Evolutionary conservation across 2,113 vertebrate genomes (phyloP).

Genomic region (Columbina picui): DNA sequence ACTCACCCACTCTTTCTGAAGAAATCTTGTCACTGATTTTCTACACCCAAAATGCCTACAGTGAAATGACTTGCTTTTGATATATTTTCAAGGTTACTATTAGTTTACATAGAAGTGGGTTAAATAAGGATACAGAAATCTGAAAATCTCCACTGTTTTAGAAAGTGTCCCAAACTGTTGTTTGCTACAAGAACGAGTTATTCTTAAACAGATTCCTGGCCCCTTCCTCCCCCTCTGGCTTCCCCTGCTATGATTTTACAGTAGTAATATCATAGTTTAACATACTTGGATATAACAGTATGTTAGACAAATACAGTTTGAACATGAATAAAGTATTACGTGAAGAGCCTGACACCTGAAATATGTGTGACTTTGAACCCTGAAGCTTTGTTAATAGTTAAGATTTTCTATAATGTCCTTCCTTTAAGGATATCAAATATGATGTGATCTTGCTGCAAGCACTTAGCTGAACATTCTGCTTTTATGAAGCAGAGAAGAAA

Average conservation of each 20-base stretch:
- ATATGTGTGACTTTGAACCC: background rate
- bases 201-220: background rate
- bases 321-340: background rate
- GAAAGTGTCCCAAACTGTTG: background rate
- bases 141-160: background rate
- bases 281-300: background rate
- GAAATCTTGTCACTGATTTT: background rate
- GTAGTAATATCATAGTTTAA: background rate
- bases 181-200: background rate
- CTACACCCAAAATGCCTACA: background rate
- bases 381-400: background rate
- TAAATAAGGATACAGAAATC: background rate
- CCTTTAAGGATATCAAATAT: background rate
- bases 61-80: background rate
- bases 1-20: background rate
- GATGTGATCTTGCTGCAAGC: background rate
- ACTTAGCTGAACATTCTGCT: background rate
- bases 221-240: background rate
- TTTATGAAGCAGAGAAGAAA: background rate
- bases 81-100: background rate
- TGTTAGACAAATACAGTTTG: background rate
- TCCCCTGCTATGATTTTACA: background rate
- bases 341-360: background rate
- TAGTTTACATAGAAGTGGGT: background rate
- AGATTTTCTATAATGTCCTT: background rate